These are phyloP conservation scores for Anableps anableps DNA, from an alignment of 2,797 vertebrate genomes.

Conservation along the genomic window DNA sequence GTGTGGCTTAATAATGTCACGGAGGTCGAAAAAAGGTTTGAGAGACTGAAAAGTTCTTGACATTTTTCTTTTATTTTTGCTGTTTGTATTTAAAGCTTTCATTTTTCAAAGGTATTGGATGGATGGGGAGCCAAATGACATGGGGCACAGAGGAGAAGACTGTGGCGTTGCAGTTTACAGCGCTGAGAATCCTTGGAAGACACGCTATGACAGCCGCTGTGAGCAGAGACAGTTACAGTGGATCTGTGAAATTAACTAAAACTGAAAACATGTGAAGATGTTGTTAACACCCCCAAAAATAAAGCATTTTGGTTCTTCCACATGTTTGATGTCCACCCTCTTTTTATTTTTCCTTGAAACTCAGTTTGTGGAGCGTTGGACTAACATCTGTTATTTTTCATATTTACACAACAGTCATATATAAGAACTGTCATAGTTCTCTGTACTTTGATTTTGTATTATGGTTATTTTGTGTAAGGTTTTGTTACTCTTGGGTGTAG, in stretches of 20 bases:
- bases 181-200: background rate
- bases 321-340: no score
- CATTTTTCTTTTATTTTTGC: background rate
- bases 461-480: background rate
- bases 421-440: background rate
- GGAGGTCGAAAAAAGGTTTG: slow-evolving; percentile 35
- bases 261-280: background rate
- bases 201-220: slow-evolving; percentile 16
- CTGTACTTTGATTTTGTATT: background rate
- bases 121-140: slow-evolving; percentile 35
- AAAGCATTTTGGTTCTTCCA: background rate
- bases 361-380: no score
- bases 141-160: background rate
- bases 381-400: background rate
- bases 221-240: rapidly evolving
- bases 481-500: background rate
- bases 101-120: slow-evolving; percentile 51
- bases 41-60: no score
- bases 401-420: background rate
- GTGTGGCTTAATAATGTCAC: slow-evolving; percentile 66
- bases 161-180: slow-evolving; percentile 19
- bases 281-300: background rate
- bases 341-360: no score
- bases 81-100: background rate
- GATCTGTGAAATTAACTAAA: slow-evolving; percentile 46